phyloP scores from a whole-genome alignment of 2,888 invertebrate genomes.

The Melinopterus prodromus region DNA sequence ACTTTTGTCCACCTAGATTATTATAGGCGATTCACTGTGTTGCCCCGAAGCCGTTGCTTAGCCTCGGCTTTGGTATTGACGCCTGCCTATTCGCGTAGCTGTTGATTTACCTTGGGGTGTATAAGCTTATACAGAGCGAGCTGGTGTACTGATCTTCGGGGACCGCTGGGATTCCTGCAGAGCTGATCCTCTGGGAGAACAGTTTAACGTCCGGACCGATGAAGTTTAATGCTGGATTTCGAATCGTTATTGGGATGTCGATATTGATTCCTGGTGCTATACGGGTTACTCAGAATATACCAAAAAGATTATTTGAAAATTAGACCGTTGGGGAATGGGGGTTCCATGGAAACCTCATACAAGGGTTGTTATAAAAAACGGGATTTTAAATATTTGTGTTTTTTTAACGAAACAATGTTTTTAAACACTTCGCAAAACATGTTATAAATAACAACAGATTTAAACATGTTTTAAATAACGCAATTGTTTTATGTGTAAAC shows the following conservation, averaged over 20 bases:
- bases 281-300: not conserved
- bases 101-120: not conserved
- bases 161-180: not conserved
- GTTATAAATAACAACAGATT: no score
- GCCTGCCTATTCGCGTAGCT: not conserved
- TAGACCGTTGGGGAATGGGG: no score
- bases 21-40: no score
- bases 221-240: not conserved
- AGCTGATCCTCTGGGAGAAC: not conserved
- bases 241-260: not conserved
- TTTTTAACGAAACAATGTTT: no score
- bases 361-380: no score
- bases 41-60: not conserved
- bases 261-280: not conserved
- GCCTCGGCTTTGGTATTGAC: not conserved
- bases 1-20: no score
- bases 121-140: not conserved
- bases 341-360: no score
- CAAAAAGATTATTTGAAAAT: no score
- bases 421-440: no score
- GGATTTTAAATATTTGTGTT: no score
- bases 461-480: no score
- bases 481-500: no score
- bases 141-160: not conserved
- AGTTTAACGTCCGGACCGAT: not conserved